Percentiles rank a stretch among this genome's conserved stretches.
phyloP scores from a whole-genome alignment of 1,140 invertebrate species.

The Heliconius melpomene region DNA sequence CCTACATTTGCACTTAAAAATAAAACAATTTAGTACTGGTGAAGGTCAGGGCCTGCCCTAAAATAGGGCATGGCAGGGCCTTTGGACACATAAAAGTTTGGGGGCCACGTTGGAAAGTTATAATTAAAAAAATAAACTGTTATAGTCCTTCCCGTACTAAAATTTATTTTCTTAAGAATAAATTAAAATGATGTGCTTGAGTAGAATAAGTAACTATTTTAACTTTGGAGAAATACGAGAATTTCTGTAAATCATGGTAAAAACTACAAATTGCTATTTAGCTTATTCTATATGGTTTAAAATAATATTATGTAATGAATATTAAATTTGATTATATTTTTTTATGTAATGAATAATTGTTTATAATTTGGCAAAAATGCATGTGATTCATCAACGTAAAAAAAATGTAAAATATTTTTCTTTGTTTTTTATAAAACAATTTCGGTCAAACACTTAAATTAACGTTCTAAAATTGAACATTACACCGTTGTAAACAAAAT shows the following conservation, averaged over 20 bases:
- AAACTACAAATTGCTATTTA: too few species aligned
- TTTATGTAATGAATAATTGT: too few species aligned
- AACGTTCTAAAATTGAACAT: constrained; percentile 27
- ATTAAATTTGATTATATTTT: too few species aligned
- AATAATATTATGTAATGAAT: too few species aligned
- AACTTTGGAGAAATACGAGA: background rate
- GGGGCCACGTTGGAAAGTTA: background rate
- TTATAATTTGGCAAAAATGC: too few species aligned
- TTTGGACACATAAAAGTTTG: background rate
- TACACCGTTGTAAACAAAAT: constrained; percentile 24
- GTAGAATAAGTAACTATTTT: background rate
- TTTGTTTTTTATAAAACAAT: background rate
- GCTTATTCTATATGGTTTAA: too few species aligned
- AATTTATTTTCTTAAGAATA: background rate
- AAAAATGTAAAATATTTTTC: background rate
- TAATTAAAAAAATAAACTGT: background rate
- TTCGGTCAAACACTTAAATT: background rate
- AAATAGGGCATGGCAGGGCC: background rate
- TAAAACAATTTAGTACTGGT: background rate
- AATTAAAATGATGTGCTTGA: background rate
- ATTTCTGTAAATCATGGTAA: too few species aligned
- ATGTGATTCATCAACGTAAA: too few species aligned
- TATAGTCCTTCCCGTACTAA: too few species aligned
- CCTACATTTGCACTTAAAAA: constrained; percentile 26
- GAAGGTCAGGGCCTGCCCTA: background rate